Evolutionary conservation across 2,888 invertebrate species (phyloP), one percentile per base, ranked within the genome.

Genomic region (Furcula furcula): DNA sequence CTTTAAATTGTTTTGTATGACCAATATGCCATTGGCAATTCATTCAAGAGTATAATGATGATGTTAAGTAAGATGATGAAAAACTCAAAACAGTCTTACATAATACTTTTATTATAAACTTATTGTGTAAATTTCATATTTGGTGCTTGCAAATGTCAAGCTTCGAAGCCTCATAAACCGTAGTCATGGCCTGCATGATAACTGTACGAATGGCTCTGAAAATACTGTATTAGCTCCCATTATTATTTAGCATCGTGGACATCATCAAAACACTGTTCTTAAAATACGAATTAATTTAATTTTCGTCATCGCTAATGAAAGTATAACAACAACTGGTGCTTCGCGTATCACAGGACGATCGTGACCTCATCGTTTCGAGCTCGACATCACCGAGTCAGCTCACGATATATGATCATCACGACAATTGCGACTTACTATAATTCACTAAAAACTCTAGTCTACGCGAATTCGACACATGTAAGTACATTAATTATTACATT

Each of bases 401-500:
- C 30, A 35, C 36, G 29, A 37, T 33, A 34, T 33, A 36, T 36
- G 34, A 26, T 46, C 45, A 45, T 27, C 40, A 37, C 42, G 40
- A 46, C 39, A 57, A 44, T 50, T 44, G 47, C 33, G 45, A n/a
- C n/a, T n/a, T n/a, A n/a, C 40, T 45, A 54, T 39, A 57, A 58
- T 55, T 40, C 32, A 52, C 38, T 29, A 29, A 29, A 10, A 7
- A 44, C 46, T 46, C 42, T 58, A 57, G 42, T 43, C 44, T 56
- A 55, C 41, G 46, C 47, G 44, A 56, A 56, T 44, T 44, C 48
- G 52, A 51, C 43, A 38, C 32, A 45, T 35, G 38, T 55, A 55
- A 55, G 58, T 56, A 57, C 58, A 48, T n/a, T n/a, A n/a, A 40
- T 49, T 54, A 47, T 46, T 37, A 50, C 53, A 56, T 36, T 44